Percentiles rank a stretch among this genome's conserved stretches.
These are phyloP conservation scores for Papilio helenus DNA, from an alignment of 1,140 invertebrate genomes.

Conservation along the genomic window DNA sequence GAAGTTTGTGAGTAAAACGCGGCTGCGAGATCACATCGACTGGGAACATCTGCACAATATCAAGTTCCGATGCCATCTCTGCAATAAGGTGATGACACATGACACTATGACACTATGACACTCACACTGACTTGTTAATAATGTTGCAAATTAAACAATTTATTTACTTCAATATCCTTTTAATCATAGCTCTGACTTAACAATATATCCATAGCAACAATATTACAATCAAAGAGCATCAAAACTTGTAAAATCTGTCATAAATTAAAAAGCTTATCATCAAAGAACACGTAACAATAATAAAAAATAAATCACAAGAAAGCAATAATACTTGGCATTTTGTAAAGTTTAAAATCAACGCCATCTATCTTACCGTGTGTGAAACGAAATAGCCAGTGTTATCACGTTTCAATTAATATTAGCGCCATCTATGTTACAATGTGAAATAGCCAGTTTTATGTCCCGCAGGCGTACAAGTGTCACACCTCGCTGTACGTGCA, in stretches of 20 bases:
- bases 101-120: background rate
- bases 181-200: too few species aligned
- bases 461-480: constrained; percentile 72
- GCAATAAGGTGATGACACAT: constrained; percentile 63
- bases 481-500: constrained; percentile 77
- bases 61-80: constrained; percentile 68
- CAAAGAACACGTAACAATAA: too few species aligned
- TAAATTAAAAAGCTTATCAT: too few species aligned
- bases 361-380: background rate
- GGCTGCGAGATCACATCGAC: constrained; percentile 71
- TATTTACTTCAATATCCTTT: too few species aligned
- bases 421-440: background rate
- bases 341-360: background rate
- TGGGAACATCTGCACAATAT: constrained; percentile 75
- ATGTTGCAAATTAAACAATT: too few species aligned
- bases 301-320: too few species aligned
- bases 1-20: constrained; percentile 70
- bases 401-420: too few species aligned
- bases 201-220: too few species aligned
- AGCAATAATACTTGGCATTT: too few species aligned
- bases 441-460: constrained; percentile 8
- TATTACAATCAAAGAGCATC: too few species aligned
- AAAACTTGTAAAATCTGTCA: too few species aligned
- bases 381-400: constrained; percentile 23
- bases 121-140: too few species aligned